Conservation (phyloP, 2,797 vertebrate species). For the Pteropus rufus region DNA sequence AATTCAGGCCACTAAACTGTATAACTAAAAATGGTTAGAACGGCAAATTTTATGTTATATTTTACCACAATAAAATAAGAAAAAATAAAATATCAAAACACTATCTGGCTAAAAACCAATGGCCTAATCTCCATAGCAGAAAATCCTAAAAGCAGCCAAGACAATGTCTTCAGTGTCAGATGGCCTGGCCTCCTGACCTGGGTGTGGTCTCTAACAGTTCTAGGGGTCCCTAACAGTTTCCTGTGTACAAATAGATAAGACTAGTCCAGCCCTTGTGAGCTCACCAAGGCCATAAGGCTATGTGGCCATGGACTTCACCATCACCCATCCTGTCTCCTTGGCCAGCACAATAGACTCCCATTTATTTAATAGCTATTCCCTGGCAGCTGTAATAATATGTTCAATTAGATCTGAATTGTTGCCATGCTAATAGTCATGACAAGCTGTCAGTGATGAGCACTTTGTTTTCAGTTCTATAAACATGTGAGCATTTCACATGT, state of each 20-base stretch:
- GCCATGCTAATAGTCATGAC: constrained; percentile 16
- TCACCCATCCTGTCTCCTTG: constrained; percentile 5
- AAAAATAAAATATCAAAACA: neutral
- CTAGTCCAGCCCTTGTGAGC: neutral
- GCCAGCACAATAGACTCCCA: neutral
- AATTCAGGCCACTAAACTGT: neutral
- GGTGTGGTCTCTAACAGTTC: neutral
- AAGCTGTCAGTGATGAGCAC: constrained; percentile 23
- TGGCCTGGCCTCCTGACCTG: neutral
- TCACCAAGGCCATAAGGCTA: neutral
- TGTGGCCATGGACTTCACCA: neutral
- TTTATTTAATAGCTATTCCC: constrained; percentile 41
- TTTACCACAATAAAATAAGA: neutral
- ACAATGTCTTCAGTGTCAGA: neutral
- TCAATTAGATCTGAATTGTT: constrained; percentile 53
- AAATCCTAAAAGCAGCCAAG: neutral
- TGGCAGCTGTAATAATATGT: constrained; percentile 44
- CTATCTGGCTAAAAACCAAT: neutral
- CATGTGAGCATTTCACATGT: constrained; percentile 12
- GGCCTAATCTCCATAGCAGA: neutral
- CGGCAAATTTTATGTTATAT: neutral
- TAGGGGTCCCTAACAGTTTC: neutral
- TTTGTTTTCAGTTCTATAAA: constrained; percentile 62
- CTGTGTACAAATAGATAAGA: neutral
- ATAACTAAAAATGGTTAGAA: neutral